These are phyloP conservation scores for Monochamus alternatus DNA, from an alignment of 2,888 invertebrate genomes.

Conservation along the genomic window DNA sequence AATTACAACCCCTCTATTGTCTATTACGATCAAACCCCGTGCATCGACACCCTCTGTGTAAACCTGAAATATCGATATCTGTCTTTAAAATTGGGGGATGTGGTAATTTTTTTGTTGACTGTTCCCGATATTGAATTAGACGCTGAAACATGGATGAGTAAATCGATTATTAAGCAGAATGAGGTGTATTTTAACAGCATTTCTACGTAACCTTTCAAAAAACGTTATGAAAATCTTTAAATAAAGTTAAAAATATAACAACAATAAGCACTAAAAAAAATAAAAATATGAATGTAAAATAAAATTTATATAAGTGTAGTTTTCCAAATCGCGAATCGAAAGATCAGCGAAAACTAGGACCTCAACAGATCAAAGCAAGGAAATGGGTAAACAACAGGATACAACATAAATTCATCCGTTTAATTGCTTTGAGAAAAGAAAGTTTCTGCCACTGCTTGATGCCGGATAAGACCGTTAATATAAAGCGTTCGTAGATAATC, in stretches of 20 bases:
- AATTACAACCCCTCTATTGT: slow-evolving; percentile 30
- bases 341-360: not conserved
- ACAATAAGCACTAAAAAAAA: no score
- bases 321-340: no score
- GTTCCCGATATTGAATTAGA: slow-evolving; percentile 36
- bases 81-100: slow-evolving; percentile 33
- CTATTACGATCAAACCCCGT: slow-evolving; percentile 33
- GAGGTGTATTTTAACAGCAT: no score
- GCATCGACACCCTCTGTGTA: slow-evolving; percentile 45
- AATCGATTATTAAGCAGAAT: no score
- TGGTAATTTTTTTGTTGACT: slow-evolving; percentile 43
- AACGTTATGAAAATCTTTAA: no score
- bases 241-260: no score
- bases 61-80: slow-evolving; percentile 45
- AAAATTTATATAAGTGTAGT: no score
- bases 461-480: slow-evolving; percentile 9
- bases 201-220: no score
- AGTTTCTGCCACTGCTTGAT: not conserved
- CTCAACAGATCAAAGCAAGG: not conserved
- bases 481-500: slow-evolving; percentile 18
- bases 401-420: slow-evolving; percentile 2
- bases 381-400: slow-evolving; percentile 10
- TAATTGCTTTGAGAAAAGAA: slow-evolving; percentile 14
- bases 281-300: no score
- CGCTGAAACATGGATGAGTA: no score